Conservation (phyloP, 2,888 invertebrate genomes). For the Lissocephala sabroskyi region DNA sequence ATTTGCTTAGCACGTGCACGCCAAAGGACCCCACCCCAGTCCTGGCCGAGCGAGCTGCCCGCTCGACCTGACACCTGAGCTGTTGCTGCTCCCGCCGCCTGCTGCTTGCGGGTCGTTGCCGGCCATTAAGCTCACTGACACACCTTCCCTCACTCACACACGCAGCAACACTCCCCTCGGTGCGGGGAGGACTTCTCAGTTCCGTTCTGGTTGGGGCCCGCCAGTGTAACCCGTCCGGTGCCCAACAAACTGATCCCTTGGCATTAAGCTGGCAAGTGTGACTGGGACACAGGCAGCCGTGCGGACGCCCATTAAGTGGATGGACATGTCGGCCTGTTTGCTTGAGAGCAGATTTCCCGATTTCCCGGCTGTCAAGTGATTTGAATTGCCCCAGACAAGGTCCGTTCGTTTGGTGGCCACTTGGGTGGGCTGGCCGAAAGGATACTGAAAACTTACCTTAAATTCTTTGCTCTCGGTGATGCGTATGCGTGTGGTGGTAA, state of each 20-base stretch:
- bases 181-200: too few species aligned
- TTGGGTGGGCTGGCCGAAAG: too few species aligned
- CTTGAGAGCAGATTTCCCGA: too few species aligned
- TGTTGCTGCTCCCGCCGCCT: background rate
- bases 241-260: too few species aligned
- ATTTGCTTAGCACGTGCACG: constrained; percentile 24
- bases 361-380: constrained; percentile 16
- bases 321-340: background rate
- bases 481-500: constrained; percentile 87
- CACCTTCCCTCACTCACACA: too few species aligned
- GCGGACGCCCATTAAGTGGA: background rate
- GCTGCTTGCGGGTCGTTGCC: background rate
- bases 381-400: constrained; percentile 25
- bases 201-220: too few species aligned
- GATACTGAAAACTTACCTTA: constrained; percentile 86
- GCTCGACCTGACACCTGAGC: constrained; percentile 3
- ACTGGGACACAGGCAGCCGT: background rate
- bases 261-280: too few species aligned
- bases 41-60: too few species aligned
- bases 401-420: too few species aligned
- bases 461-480: constrained; percentile 99
- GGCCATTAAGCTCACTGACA: constrained; percentile 1
- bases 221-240: too few species aligned
- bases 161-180: too few species aligned
- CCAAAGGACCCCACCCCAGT: too few species aligned